A percentile compares a stretch with the other conserved stretches of the same genome.
Evolutionary conservation across 2,888 invertebrate species (phyloP).

Genomic region (Celastrina argiolus): DNA sequence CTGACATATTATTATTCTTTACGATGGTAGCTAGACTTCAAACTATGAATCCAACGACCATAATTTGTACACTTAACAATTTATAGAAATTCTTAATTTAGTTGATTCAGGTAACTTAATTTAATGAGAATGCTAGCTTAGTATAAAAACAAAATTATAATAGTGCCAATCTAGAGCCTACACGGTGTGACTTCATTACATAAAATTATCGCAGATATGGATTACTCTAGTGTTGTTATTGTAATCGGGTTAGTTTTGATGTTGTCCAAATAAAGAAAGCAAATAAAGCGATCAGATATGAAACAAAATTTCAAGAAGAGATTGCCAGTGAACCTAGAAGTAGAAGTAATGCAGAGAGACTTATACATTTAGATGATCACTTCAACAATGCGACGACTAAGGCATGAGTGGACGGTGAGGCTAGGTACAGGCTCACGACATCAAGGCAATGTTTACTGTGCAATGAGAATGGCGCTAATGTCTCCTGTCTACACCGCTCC

Average conservation of each 20-base stretch:
- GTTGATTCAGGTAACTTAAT: constrained; percentile 6
- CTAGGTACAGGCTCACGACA: constrained; percentile 68
- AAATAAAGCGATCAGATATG: constrained; percentile 54
- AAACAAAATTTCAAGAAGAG: constrained; percentile 59
- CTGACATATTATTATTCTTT: constrained; percentile 15
- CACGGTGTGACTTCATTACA: constrained; percentile 46
- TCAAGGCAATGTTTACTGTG: constrained; percentile 58
- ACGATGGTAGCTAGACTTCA: background rate
- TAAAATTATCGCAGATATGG: constrained; percentile 33
- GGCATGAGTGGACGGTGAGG: constrained; percentile 67
- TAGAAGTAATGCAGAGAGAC: constrained; percentile 50
- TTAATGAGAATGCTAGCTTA: constrained; percentile 22
- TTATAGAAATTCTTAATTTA: background rate
- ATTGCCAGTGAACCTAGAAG: constrained; percentile 53
- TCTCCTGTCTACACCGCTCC: constrained; percentile 54
- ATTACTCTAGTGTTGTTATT: constrained; percentile 45
- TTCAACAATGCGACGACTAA: constrained; percentile 70
- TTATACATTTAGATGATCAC: constrained; percentile 57
- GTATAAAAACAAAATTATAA: constrained; percentile 34
- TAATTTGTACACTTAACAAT: background rate
- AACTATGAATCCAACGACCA: background rate
- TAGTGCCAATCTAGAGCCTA: constrained; percentile 62
- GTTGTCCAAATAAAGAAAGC: constrained; percentile 53
- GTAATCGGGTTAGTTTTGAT: constrained; percentile 55
- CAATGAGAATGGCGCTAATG: constrained; percentile 54